Evolutionary conservation across 2,797 vertebrate genomes (phyloP).

Genomic region (Acomys russatus): DNA sequence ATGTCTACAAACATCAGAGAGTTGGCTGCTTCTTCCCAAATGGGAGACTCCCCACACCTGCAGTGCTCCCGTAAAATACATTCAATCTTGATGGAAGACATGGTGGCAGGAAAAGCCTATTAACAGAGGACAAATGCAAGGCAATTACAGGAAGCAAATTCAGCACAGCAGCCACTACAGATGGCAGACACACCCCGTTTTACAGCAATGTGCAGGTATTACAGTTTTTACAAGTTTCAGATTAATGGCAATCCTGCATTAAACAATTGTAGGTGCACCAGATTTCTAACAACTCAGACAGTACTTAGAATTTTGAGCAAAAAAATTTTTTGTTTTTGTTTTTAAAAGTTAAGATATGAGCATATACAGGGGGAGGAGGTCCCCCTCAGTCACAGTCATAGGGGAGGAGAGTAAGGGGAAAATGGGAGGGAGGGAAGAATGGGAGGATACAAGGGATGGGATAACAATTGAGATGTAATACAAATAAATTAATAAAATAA

Average conservation of each 20-base stretch:
- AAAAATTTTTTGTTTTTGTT: not conserved
- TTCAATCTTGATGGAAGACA: conserved; percentile 93
- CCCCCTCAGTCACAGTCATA: too few relatives aligned
- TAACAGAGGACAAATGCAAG: conserved; percentile 30
- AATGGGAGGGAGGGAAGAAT: too few relatives aligned
- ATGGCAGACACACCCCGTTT: not conserved
- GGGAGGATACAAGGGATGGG: too few relatives aligned
- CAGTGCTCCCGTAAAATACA: conserved; percentile 87
- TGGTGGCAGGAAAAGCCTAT: conserved; percentile 80
- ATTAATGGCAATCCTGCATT: not conserved
- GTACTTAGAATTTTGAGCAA: not conserved
- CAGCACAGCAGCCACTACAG: not conserved
- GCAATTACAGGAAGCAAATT: not conserved
- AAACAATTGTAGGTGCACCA: not conserved
- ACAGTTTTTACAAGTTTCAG: not conserved
- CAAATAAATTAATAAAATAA: too few relatives aligned
- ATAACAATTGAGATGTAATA: too few relatives aligned
- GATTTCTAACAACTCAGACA: not conserved
- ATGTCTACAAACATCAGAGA: conserved; percentile 95
- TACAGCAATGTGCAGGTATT: not conserved
- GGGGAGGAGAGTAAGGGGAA: too few relatives aligned
- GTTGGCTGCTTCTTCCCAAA: conserved; percentile 94
- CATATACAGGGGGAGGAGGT: too few relatives aligned
- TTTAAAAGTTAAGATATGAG: not conserved
- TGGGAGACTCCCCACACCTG: conserved; percentile 94